Conservation (phyloP, 2,888 invertebrate genomes). For the Melieria crassipennis region DNA sequence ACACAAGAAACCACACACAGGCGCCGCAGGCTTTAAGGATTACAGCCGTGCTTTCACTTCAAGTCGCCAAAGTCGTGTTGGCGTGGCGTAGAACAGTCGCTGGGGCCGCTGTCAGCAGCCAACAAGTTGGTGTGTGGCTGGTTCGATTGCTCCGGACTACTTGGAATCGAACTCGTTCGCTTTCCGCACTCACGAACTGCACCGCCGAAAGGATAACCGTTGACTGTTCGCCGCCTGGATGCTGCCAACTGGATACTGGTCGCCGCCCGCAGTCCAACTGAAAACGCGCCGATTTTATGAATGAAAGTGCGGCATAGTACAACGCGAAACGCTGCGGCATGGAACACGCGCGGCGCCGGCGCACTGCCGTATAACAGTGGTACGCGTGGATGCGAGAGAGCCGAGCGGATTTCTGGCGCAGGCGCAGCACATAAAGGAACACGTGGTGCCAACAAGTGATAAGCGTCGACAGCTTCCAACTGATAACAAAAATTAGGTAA, state of each 20-base stretch:
- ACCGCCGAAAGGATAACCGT: slow-evolving; percentile 37
- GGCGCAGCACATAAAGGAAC: neutral
- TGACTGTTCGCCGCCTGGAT: slow-evolving; percentile 30
- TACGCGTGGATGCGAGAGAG: neutral
- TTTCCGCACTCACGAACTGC: slow-evolving; percentile 29
- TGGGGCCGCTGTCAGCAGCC: too few relatives aligned
- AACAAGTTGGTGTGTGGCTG: neutral
- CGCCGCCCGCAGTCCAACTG: neutral
- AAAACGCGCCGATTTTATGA: neutral
- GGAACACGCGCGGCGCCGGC: slow-evolving; percentile 16
- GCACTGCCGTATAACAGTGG: slow-evolving; percentile 23
- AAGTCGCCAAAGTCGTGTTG: too few relatives aligned
- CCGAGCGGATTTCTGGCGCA: too few relatives aligned
- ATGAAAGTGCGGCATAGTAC: neutral
- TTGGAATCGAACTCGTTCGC: slow-evolving; percentile 2
- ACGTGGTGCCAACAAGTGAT: slow-evolving; percentile 33
- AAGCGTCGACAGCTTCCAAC: slow-evolving; percentile 6
- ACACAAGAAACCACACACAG: too few relatives aligned
- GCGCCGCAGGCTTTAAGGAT: too few relatives aligned
- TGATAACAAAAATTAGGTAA: slow-evolving; percentile 3
- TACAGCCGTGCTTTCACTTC: too few relatives aligned
- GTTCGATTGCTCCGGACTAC: slow-evolving; percentile 8
- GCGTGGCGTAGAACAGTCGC: too few relatives aligned
- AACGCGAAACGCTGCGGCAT: neutral
- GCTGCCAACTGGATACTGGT: neutral